A percentile compares a stretch with the other conserved stretches of the same genome.
Conservation (phyloP, 2,113 vertebrate genomes). For the Brevimyrus niger region DNA sequence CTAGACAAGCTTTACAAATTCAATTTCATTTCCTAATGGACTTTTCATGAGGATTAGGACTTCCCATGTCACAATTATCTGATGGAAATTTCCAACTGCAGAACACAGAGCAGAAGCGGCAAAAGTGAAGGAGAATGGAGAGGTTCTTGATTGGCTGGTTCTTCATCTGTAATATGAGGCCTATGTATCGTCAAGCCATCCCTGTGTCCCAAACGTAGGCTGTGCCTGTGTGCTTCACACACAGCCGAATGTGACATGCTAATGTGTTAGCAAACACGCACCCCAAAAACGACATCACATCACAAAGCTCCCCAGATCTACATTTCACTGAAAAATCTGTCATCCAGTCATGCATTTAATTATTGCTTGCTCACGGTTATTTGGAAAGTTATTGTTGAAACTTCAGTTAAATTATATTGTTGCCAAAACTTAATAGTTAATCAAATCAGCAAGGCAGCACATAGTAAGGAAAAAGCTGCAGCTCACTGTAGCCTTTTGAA, state of each 20-base stretch:
- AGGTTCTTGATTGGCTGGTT: neutral
- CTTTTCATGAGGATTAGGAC: neutral
- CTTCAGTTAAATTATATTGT: neutral
- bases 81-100: neutral
- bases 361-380: neutral
- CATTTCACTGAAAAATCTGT: too few species aligned
- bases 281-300: neutral
- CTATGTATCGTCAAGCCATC: neutral
- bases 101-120: neutral
- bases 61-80: neutral
- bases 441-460: neutral
- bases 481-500: neutral
- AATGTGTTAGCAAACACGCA: neutral
- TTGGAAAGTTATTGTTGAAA: neutral
- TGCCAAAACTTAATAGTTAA: neutral
- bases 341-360: neutral
- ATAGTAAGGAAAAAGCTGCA: neutral
- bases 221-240: neutral
- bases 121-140: neutral
- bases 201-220: neutral
- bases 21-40: neutral
- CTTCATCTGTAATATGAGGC: neutral
- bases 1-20: neutral
- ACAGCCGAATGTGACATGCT: neutral
- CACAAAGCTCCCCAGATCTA: neutral